phyloP scores from a whole-genome alignment of 2,888 invertebrate genomes.

The Hemithea aestivaria region DNA sequence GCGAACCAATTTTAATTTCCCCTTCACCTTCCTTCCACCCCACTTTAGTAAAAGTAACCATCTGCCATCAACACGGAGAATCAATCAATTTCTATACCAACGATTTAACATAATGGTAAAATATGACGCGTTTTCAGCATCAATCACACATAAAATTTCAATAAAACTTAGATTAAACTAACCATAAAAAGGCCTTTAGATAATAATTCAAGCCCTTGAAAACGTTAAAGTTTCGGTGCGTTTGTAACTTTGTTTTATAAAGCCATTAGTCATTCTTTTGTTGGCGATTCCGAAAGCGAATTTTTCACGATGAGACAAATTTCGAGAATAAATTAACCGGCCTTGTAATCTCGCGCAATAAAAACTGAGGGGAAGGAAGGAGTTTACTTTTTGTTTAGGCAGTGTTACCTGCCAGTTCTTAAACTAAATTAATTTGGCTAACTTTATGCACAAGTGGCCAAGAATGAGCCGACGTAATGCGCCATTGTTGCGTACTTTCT shows the following conservation, averaged over 20 bases:
- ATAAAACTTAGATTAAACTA: no score
- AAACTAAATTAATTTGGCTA: constrained; percentile 32
- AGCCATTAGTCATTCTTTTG: constrained; percentile 76
- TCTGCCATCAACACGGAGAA: no score
- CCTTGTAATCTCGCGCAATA: constrained; percentile 71
- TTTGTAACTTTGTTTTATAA: constrained; percentile 71
- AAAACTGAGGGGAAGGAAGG: constrained; percentile 34
- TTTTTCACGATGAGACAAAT: constrained; percentile 77
- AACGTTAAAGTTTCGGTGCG: constrained; percentile 62
- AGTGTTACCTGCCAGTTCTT: constrained; percentile 34
- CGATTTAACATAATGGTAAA: no score
- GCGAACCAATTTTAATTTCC: no score
- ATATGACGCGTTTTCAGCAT: no score
- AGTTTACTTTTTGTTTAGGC: constrained; percentile 36
- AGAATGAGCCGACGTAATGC: constrained; percentile 25
- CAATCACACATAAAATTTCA: no score
- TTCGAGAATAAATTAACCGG: constrained; percentile 74
- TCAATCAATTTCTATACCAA: no score
- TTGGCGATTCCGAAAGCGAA: constrained; percentile 68
- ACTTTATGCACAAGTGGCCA: constrained; percentile 29
- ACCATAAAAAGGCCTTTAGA: constrained; percentile 44
- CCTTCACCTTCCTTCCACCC: no score
- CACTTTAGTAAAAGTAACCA: no score
- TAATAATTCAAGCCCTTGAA: constrained; percentile 71
- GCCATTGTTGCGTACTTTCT: constrained; percentile 25